A percentile compares a stretch with the other conserved stretches of the same genome.
Conservation (phyloP, 2,888 invertebrate species). For the Seira musarum region DNA sequence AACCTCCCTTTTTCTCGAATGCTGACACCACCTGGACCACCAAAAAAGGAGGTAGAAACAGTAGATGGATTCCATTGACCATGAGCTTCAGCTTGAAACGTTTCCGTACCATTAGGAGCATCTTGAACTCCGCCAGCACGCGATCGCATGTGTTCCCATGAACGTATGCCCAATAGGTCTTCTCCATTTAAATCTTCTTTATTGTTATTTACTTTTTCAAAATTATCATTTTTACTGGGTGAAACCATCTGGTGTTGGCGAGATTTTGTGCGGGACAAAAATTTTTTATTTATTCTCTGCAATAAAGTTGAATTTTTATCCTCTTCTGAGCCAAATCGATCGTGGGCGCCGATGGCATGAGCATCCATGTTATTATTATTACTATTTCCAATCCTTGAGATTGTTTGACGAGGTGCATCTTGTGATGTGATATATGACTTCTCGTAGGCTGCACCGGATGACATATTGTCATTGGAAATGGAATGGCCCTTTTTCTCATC, state of each 20-base stretch:
- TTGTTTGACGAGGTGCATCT: slow-evolving; percentile 17
- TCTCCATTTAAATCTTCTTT: slow-evolving; percentile 41
- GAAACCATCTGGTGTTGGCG: slow-evolving; percentile 34
- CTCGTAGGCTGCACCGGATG: slow-evolving; percentile 59
- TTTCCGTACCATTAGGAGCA: slow-evolving; percentile 26
- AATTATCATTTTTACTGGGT: slow-evolving; percentile 34
- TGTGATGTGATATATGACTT: slow-evolving; percentile 65
- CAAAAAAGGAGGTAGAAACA: slow-evolving; percentile 13
- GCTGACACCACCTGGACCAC: neutral
- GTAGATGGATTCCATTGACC: slow-evolving; percentile 19
- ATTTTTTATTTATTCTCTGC: slow-evolving; percentile 67
- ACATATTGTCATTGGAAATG: slow-evolving; percentile 55
- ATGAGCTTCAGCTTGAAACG: slow-evolving; percentile 33
- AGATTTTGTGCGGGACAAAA: slow-evolving; percentile 49
- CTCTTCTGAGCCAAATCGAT: slow-evolving; percentile 16
- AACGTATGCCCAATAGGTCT: neutral
- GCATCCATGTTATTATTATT: neutral
- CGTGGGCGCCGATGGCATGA: neutral
- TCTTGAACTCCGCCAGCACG: slow-evolving; percentile 24
- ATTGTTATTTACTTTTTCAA: slow-evolving; percentile 27
- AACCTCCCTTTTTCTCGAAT: slow-evolving; percentile 22
- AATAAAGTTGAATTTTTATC: slow-evolving; percentile 60
- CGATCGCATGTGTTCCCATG: slow-evolving; percentile 14
- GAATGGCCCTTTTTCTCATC: slow-evolving; percentile 59
- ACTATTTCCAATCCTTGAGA: neutral